phyloP scores from a whole-genome alignment of 2,113 vertebrate genomes.

The Rhinoptilus africanus region DNA sequence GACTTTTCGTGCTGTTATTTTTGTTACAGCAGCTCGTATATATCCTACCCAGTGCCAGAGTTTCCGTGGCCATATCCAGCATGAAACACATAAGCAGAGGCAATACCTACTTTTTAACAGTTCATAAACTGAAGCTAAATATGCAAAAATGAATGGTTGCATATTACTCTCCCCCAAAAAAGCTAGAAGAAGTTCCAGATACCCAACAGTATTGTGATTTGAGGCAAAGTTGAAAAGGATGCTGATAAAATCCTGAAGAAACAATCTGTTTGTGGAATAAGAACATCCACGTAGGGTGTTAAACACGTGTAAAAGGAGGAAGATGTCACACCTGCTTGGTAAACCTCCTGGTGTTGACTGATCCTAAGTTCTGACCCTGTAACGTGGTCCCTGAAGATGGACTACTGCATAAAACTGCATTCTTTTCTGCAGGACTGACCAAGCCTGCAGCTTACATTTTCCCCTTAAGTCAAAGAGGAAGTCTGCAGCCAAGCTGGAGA shows the following conservation, averaged over 20 bases:
- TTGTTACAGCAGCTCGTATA: neutral
- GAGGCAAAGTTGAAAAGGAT: neutral
- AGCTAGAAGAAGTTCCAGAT: neutral
- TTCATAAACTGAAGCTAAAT: neutral
- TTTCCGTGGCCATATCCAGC: neutral
- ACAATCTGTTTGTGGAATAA: neutral
- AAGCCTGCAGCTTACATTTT: neutral
- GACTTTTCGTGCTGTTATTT: neutral
- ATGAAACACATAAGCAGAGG: neutral
- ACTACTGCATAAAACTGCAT: neutral
- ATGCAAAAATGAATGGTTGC: neutral
- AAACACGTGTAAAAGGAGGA: neutral
- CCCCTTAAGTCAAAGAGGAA: neutral
- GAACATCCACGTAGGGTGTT: accelerated
- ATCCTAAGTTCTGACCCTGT: neutral
- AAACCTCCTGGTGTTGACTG: neutral
- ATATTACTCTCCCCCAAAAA: neutral
- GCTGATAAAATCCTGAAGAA: neutral
- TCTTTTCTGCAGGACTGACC: neutral
- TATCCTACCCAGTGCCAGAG: neutral
- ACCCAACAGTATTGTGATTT: neutral
- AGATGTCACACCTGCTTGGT: neutral
- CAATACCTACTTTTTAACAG: neutral
- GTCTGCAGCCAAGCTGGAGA: neutral
- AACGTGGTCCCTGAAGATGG: neutral